phyloP scores from a whole-genome alignment of 2,113 vertebrate genomes.

The Brachirus orientalis region DNA sequence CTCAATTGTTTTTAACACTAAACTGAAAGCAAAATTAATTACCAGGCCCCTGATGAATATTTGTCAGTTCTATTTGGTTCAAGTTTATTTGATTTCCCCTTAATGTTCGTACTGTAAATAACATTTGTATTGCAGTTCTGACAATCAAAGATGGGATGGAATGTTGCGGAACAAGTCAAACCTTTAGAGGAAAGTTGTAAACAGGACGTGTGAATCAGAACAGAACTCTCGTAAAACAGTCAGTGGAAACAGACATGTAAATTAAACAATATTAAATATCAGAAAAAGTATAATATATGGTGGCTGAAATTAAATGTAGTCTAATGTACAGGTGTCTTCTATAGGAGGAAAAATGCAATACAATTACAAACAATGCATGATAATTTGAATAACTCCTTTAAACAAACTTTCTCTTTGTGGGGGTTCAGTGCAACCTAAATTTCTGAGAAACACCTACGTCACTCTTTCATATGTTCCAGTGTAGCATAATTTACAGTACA shows the following conservation, averaged over 20 bases:
- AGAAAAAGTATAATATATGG: no score
- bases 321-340: no score
- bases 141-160: not conserved
- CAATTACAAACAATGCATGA: slow-evolving; percentile 10
- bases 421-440: not conserved
- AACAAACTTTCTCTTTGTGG: not conserved
- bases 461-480: not conserved
- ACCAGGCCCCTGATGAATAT: no score
- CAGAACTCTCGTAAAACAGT: slow-evolving; percentile 19
- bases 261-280: not conserved
- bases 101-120: not conserved
- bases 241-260: slow-evolving; percentile 11
- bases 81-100: not conserved
- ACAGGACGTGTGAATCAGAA: slow-evolving; percentile 51
- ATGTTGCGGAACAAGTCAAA: not conserved
- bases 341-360: not conserved
- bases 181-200: slow-evolving; percentile 12
- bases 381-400: slow-evolving; percentile 14
- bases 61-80: not conserved
- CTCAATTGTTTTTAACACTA: not conserved
- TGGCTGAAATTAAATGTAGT: no score
- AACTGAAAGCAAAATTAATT: not conserved
- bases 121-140: no score
- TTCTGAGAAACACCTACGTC: slow-evolving; percentile 13
- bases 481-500: no score